These are phyloP conservation scores for Turdus rufiventris DNA, from an alignment of 2,113 vertebrate genomes.

Conservation along the genomic window DNA sequence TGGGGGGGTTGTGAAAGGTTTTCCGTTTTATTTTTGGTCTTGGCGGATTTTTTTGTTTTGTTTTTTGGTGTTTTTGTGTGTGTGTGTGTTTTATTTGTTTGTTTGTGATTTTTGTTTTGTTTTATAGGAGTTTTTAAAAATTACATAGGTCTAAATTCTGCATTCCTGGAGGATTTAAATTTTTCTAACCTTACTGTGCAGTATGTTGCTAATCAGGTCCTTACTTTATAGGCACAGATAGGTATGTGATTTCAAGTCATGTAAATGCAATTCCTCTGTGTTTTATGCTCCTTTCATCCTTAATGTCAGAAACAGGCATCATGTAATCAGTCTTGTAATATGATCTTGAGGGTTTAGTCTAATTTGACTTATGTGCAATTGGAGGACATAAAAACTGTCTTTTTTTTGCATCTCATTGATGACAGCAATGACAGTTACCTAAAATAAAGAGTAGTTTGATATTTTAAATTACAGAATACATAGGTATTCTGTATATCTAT, in stretches of 20 bases:
- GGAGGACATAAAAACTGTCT: not conserved
- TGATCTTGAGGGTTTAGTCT: not conserved
- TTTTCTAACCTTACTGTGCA: not conserved
- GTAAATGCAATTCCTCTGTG: not conserved
- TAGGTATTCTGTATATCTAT: not conserved
- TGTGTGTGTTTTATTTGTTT: not conserved
- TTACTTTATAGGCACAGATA: not conserved
- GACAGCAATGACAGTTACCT: not conserved
- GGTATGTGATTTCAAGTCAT: not conserved
- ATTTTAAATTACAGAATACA: not conserved
- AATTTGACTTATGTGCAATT: not conserved
- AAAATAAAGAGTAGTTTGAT: not conserved
- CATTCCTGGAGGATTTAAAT: not conserved
- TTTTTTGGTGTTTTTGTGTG: not conserved
- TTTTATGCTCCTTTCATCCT: not conserved
- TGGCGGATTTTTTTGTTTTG: no score
- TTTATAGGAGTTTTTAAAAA: not conserved
- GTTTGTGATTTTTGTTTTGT: not conserved
- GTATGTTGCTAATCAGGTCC: not conserved
- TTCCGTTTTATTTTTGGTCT: not conserved
- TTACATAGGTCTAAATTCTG: not conserved
- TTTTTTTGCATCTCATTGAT: not conserved
- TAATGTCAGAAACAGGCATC: not conserved
- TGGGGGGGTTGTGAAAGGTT: rapidly evolving
- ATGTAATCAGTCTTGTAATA: not conserved